These are phyloP conservation scores for Tachina grossa DNA, from an alignment of 2,888 invertebrate species.

Conservation along the genomic window DNA sequence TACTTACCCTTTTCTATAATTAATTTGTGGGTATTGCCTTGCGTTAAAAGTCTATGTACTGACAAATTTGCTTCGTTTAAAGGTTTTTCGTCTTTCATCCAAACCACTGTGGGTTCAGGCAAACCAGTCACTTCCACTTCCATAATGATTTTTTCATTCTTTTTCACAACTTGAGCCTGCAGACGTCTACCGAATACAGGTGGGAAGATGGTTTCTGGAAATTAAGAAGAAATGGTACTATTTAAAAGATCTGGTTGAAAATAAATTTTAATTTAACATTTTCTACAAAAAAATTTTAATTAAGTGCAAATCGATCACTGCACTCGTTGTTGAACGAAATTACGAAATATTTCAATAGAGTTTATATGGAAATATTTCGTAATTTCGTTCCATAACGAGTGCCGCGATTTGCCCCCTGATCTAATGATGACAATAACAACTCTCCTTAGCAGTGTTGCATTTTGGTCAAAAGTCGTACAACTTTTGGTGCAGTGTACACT, in stretches of 20 bases:
- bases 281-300: too few relatives aligned
- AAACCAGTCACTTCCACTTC: conserved; percentile 91
- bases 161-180: conserved; percentile 89
- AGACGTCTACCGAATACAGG: conserved; percentile 91
- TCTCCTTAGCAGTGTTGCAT: too few relatives aligned
- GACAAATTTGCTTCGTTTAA: conserved; percentile 84
- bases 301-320: too few relatives aligned
- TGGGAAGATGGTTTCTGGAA: conserved; percentile 89
- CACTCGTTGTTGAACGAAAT: too few relatives aligned
- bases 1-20: conserved; percentile 88
- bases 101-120: conserved; percentile 88
- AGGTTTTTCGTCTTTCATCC: conserved; percentile 89
- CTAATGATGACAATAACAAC: too few relatives aligned
- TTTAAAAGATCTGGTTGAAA: not conserved
- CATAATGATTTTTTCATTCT: conserved; percentile 88
- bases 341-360: too few relatives aligned
- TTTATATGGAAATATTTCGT: too few relatives aligned
- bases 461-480: too few relatives aligned
- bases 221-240: not conserved
- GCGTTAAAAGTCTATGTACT: conserved; percentile 84
- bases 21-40: conserved; percentile 88
- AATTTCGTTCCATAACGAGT: too few relatives aligned
- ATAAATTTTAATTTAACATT: not conserved
- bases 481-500: too few relatives aligned
- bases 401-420: too few relatives aligned